Base-by-base conservation (phyloP, 2,113 vertebrate species). In the Pleuronectes platessa region DNA sequence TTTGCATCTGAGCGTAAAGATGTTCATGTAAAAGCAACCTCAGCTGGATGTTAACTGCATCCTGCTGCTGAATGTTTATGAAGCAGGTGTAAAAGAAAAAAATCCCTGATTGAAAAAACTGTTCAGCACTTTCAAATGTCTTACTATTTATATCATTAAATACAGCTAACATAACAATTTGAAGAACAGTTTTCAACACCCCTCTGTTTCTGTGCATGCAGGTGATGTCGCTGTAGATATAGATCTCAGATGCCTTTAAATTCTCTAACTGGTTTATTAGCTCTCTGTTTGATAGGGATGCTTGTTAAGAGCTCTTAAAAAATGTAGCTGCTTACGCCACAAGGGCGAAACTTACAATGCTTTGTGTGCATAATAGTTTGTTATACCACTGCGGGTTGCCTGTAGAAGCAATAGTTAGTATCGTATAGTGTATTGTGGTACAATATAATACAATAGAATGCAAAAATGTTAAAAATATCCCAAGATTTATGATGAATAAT, bases 261-360 rank as follows among this genome's bases (percentile, higher is more conserved):
- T 68, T 23, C 59, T 49, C 18, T 24, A n/a, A 37, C 14, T 0
- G 18, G 45, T 81, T 65, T 71, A 76, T 65, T 60, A 45, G 59
- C 54, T 66, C 51, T 67, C 61, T 78, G 58, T 82, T 75, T 72
- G 59, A 76, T 69, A 42, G 27, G 68, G 53, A 60, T 59, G 62
- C 77, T 54, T 76, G 62, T 76, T 66, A 77, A 80, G 71, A 73
- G 68, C n/a, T 73, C 53, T 24, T 67, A 40, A 35, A 61, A 60
- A 27, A 58, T 71, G 35, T 10, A 61, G 59, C 17, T 56, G 40
- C 61, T 47, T 51, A 61, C 8, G 47, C 47, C 42, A 58, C n/a
- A 72, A 73, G 76, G 15, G 26, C 17, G 37, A 35, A 51, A 49
- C 18, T 61, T 54, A 21, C 26, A 70, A 8, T 58, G 51, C n/a